Base-by-base conservation (phyloP, 1,140 invertebrate genomes). In the Papilio helenus region DNA sequence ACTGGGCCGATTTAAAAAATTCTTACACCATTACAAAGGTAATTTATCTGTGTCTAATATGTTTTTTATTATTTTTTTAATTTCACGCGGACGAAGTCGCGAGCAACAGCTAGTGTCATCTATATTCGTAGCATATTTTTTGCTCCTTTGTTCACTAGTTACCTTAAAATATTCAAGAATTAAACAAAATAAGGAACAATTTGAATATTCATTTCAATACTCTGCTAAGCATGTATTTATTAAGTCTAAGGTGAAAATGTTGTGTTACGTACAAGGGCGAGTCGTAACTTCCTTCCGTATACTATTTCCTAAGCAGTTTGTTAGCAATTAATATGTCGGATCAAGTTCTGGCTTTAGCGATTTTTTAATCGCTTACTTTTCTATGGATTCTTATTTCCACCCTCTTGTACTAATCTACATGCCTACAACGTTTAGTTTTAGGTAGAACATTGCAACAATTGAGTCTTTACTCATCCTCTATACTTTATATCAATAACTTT, bases 261-360 rank as follows among this genome's bases (percentile, higher is more conserved):
- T 68, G 14, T 68, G 5, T 44, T 72, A 12, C 20, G 16, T 72
- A 20, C 71, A 72, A 72, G 39, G 71, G 71, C 71, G 39, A 72
- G 71, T 42, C 26, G 68, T 42, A 20, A 72, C 34, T 44, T 72
- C 39, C 71, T 72, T 72, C 72, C 72, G 44, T 49, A 26, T 74
- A 49, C 42, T 51, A 51, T 74, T 74, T 74, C 72, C 72, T 74
- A 49, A 74, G 44, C 20, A 74, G 72, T 74, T 23, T 72, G n/a
- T 72, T 74, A 49, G 42, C 72, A 74, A 74, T 49, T 49, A 46
- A 74, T 1, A 23, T 74, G 72, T 74, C 39, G 72, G 39, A 74
- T 74, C 44, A 74, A 74, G 44, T 74, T 44, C 39, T 20, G 42
- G 10, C 39, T 74, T 72, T 9, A 74, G 23, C 61, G 61, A 68